Evolutionary conservation across 1,140 invertebrate species (phyloP).

Genomic region (Paramacrobiotus metropolitanus): DNA sequence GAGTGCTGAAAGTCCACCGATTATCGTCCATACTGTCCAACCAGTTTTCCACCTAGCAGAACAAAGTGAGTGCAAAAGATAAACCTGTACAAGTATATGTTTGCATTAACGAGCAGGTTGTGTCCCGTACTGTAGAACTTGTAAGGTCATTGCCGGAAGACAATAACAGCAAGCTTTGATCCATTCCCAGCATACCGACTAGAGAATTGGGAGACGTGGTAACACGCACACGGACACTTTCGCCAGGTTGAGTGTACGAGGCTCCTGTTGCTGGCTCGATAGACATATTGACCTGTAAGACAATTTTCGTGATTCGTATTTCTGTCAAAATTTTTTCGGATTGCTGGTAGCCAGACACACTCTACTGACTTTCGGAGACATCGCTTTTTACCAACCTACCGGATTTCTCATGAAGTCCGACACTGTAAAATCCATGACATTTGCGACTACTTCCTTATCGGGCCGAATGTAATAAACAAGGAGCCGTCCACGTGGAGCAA

Average conservation of each 20-base stretch:
- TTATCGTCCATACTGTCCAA: too few relatives aligned
- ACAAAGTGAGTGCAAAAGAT: too few relatives aligned
- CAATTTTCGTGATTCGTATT: too few relatives aligned
- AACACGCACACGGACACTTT: slow-evolving; percentile 43
- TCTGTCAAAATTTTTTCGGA: too few relatives aligned
- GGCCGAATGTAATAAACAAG: slow-evolving; percentile 41
- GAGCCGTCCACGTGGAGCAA: slow-evolving; percentile 58
- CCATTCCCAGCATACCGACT: slow-evolving; percentile 61
- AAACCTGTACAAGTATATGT: too few relatives aligned
- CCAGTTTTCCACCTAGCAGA: too few relatives aligned
- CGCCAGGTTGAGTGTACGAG: slow-evolving; percentile 37
- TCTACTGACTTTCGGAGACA: slow-evolving; percentile 6
- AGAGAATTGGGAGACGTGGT: slow-evolving; percentile 57
- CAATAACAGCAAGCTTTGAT: slow-evolving; percentile 46
- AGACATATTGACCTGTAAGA: slow-evolving; percentile 28
- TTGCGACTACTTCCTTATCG: slow-evolving; percentile 56
- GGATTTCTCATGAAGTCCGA: slow-evolving; percentile 47
- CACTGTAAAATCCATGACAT: slow-evolving; percentile 51
- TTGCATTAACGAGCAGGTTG: too few relatives aligned
- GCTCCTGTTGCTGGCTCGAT: slow-evolving; percentile 23
- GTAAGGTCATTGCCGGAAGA: too few relatives aligned
- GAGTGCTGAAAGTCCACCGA: too few relatives aligned
- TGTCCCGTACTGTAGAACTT: too few relatives aligned
- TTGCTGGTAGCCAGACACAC: too few relatives aligned
- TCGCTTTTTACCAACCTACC: slow-evolving; percentile 10